Conservation (phyloP, 2,888 invertebrate species). For the Apomyelois bistriatella region DNA sequence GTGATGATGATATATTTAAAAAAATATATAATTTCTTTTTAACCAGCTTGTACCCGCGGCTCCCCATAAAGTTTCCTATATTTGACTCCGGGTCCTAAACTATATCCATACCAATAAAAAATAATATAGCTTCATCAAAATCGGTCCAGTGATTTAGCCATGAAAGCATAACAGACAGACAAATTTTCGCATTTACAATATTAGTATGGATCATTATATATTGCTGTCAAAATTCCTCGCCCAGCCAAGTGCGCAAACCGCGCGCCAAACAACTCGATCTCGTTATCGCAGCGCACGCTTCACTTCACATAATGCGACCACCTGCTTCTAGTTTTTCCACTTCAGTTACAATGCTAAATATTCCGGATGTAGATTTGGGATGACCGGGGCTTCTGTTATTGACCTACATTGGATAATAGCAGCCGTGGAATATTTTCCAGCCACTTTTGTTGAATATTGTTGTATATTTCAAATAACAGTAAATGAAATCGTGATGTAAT, state of each 20-base stretch:
- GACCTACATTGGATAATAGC: conserved; percentile 11
- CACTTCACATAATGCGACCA: conserved; percentile 14
- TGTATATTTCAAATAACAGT: not conserved
- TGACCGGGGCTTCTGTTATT: not conserved
- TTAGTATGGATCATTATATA: too few relatives aligned
- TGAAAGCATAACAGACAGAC: too few relatives aligned
- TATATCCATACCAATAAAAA: too few relatives aligned
- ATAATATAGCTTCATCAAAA: too few relatives aligned
- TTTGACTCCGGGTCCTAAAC: too few relatives aligned
- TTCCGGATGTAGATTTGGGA: not conserved
- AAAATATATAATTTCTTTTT: too few relatives aligned
- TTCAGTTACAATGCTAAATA: conserved; percentile 16
- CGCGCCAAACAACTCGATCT: not conserved
- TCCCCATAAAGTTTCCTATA: too few relatives aligned
- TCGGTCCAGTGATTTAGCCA: too few relatives aligned
- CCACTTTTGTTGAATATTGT: not conserved
- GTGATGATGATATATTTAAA: too few relatives aligned
- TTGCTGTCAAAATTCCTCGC: not conserved
- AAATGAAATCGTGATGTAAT: too few relatives aligned
- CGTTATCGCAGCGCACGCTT: conserved; percentile 23
- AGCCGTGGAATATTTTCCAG: not conserved
- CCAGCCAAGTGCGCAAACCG: not conserved
- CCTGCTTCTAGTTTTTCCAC: conserved; percentile 20
- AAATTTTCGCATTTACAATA: too few relatives aligned
- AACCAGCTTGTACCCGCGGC: too few relatives aligned